Evolutionary conservation across 2,888 invertebrate genomes (phyloP), one percentile per base, ranked within the genome.

Genomic region (Polietes domitor): DNA sequence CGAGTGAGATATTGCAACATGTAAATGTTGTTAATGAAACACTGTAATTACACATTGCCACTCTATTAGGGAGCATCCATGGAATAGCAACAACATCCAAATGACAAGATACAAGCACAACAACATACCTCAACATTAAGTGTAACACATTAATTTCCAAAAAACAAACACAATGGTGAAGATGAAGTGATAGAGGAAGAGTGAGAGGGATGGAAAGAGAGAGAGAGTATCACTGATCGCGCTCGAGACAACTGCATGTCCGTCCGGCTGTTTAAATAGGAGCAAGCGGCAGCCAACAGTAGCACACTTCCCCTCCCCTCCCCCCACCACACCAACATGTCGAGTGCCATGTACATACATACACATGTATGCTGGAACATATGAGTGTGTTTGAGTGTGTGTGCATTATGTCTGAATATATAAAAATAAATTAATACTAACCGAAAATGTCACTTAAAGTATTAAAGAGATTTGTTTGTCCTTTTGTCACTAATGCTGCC

Each of bases 21-120:
- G 88, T 89, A 90, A 90, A 90, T 90, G 91, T 87, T 90, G 91
- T 90, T 90, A 90, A 90, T 90, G 90, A 89, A 89, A 90, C 89
- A 90, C 87, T 88, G 89, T 88, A 90, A 90, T 90, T 90, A 90
- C 88, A 87, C 88, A 89, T 89, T 86, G 85, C 86, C 84, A 84
- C 86, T 81, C 82, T 84, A 83, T 73, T 85, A 88, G 86, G 87
- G 80, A 86, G 24, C 17, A 72, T 17, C 41, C 53, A 9, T 26
- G 19, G 26, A 47, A 68, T 53, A 70, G 74, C 80, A 73, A 73
- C 68, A 55, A 65, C 72, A 77, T 43, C 70, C 50, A 76, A 77
- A 78, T 76, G 83, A 80, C 83, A 78, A 72, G 76, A 58, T 80
- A 80, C 80, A 81, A 83, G 81, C 80, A 78, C 65, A 78, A 73